A percentile compares a stretch with the other conserved stretches of the same genome.
phyloP scores from a whole-genome alignment of 2,113 vertebrate species.

The rat (Rattus norvegicus) region GRCr8 NC_086036.1:49065501-49066000 shows the following conservation, averaged over 20 bases:
- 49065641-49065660: not conserved
- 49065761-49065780: no score
- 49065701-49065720: not conserved
- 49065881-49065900: not conserved
- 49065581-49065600: no score
- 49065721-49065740: not conserved
- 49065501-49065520: no score
- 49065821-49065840: not conserved
- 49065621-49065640: no score
- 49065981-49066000: not conserved
- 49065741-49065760: not conserved
- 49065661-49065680: no score
- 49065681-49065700: not conserved
- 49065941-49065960: not conserved
- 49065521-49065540: no score
- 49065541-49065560: no score
- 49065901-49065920: no score
- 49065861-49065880: not conserved
- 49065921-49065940: not conserved
- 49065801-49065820: not conserved
- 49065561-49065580: no score
- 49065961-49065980: not conserved
- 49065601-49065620: no score
- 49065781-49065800: not conserved
- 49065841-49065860: not conserved